A percentile compares a stretch with the other conserved stretches of the same genome.
phyloP scores from a whole-genome alignment of 1,140 invertebrate genomes.

The Papilio aristodemus region DNA sequence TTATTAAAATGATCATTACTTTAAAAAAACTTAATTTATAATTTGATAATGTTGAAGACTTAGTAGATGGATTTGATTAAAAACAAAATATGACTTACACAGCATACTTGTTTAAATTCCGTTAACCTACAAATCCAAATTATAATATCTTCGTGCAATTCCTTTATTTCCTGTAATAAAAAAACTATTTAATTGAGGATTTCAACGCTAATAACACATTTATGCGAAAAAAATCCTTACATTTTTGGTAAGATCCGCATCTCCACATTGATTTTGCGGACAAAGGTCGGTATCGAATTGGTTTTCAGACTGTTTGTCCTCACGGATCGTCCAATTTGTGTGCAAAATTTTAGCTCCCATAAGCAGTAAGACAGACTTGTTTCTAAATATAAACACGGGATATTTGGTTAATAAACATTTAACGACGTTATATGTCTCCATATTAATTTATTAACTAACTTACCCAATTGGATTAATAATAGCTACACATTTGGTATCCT shows the following conservation, averaged over 20 bases:
- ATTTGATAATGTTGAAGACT: neutral
- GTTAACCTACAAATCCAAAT: conserved; percentile 41
- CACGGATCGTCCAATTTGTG: neutral
- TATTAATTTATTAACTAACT: neutral
- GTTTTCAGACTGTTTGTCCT: conserved; percentile 11
- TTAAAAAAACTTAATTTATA: neutral
- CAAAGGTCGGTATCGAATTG: neutral
- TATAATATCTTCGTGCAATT: conserved; percentile 34
- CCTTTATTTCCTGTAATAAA: neutral
- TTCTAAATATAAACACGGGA: neutral
- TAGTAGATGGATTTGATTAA: neutral
- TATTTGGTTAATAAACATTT: neutral
- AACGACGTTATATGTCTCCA: too few relatives aligned
- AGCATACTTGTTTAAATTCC: conserved; percentile 31
- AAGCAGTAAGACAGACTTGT: neutral
- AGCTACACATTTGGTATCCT: conserved; percentile 35
- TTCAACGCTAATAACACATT: neutral
- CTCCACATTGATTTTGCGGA: neutral
- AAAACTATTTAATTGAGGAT: neutral
- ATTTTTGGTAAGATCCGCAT: neutral
- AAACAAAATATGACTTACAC: conserved; percentile 35
- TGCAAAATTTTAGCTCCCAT: conserved; percentile 27
- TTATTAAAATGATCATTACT: neutral
- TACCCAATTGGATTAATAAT: conserved; percentile 27
- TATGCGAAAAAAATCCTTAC: neutral